Evolutionary conservation across 2,797 vertebrate species (phyloP), one percentile per base, ranked within the genome.

Genomic region (Scyliorhinus canicula): DNA sequence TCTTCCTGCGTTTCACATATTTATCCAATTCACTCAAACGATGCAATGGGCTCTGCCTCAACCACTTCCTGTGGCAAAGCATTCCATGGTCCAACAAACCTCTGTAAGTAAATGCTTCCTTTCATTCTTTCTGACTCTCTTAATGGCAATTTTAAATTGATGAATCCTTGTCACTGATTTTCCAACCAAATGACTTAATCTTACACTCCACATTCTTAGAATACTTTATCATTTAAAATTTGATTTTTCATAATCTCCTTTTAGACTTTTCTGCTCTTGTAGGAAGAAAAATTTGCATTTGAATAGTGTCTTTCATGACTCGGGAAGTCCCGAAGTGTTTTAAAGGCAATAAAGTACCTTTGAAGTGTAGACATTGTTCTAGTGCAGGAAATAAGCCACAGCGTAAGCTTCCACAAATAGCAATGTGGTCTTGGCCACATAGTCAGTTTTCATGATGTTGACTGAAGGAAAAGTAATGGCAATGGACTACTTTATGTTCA

Each of bases 11-110:
- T 3, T 93, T 65, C 40, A 67, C 44, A 69, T 69, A 93, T 50
- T 67, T 93, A 65, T 93, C n/a, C 35, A 91, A 65, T 91, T 91
- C 50, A 31, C 47, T 85, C 40, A 63, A 93, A 93, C 44, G n/a
- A 44, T 67, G 57, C 57, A 57, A 90, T 60, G 35, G 12, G 26
- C 4, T 84, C 79, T 57, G 50, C 85, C 47, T 84, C 85, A 52
- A 57, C 52, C 86, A 90, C 55, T 60, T 60, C 35, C 63, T 57
- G 31, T n/a, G 86, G 35, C 31, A 90, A n/a, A 57, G 55, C 86
- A 60, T 90, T 84, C 79, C 79, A 50, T 84, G 44, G 44, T 50
- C 44, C 44, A 84, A 84, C 40, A 84, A 50, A 6, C 2, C 24
- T 26, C 44, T 24, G 26, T 86, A 86, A 55, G 55, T 50, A 55